These are phyloP conservation scores for Geotrypetes seraphini DNA, from an alignment of 2,797 vertebrate species.

Conservation along the genomic window DNA sequence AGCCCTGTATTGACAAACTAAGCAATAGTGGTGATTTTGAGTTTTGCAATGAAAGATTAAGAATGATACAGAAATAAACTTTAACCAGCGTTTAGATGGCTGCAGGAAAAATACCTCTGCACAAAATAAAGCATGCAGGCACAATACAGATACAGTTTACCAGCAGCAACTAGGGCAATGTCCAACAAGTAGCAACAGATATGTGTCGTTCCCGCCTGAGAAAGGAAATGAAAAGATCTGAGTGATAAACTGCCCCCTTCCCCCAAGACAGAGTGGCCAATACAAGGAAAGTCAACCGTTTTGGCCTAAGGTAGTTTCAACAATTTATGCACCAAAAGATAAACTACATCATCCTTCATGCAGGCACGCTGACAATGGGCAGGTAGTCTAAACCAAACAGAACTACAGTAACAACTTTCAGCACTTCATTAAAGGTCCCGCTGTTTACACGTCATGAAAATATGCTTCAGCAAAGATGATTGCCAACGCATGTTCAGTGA, in stretches of 20 bases:
- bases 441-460: neutral
- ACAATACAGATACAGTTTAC: neutral
- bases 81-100: conserved; percentile 5
- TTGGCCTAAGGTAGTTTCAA: neutral
- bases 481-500: neutral
- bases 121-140: neutral
- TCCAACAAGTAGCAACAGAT: conserved; percentile 5
- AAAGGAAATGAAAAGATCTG: conserved; percentile 3
- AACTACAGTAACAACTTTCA: neutral
- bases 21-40: neutral
- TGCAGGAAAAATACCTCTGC: conserved; percentile 4
- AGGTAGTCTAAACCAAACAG: neutral
- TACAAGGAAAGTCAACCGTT: neutral
- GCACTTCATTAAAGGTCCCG: neutral
- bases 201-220: neutral
- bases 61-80: neutral
- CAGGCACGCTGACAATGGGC: neutral
- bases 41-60: conserved; percentile 2
- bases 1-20: no score
- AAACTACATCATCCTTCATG: neutral
- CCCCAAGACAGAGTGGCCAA: conserved; percentile 3
- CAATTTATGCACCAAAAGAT: neutral
- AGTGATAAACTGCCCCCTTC: neutral
- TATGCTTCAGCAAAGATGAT: neutral
- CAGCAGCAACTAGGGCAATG: conserved; percentile 6